Evolutionary conservation across 2,113 vertebrate species (phyloP).

Genomic region (Morone saxatilis): DNA sequence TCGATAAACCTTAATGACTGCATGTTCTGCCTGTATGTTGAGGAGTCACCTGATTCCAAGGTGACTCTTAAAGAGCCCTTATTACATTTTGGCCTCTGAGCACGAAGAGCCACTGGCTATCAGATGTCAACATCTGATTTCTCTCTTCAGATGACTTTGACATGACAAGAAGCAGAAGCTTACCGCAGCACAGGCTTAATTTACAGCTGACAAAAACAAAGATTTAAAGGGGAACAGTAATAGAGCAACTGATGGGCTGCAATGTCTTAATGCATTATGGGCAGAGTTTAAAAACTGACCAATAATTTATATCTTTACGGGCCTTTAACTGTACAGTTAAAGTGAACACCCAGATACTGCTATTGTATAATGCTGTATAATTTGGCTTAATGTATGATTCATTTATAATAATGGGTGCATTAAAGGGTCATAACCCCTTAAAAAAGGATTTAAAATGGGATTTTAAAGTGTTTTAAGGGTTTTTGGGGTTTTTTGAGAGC

Average conservation of each 20-base stretch:
- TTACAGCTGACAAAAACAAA: background rate
- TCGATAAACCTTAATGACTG: background rate
- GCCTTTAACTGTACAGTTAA: background rate
- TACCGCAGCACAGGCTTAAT: background rate
- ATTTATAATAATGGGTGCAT: background rate
- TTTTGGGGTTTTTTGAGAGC: background rate
- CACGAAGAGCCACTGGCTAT: background rate
- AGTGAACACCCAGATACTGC: background rate
- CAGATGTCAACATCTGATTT: background rate
- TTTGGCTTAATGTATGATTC: background rate
- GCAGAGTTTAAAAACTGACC: background rate
- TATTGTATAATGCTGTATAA: background rate
- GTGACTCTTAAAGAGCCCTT: constrained; percentile 11
- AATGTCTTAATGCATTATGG: background rate
- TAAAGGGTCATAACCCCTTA: background rate
- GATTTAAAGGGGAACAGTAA: background rate
- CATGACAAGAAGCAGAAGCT: constrained; percentile 2
- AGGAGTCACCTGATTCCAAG: background rate
- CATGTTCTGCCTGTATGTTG: background rate
- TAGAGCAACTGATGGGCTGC: background rate
- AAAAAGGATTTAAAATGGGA: background rate
- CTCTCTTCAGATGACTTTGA: constrained; percentile 8
- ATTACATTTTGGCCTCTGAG: background rate
- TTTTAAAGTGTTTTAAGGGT: no score
- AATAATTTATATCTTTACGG: background rate